phyloP scores from a whole-genome alignment of 2,113 vertebrate species.

The Aegotheles bennettii region DNA sequence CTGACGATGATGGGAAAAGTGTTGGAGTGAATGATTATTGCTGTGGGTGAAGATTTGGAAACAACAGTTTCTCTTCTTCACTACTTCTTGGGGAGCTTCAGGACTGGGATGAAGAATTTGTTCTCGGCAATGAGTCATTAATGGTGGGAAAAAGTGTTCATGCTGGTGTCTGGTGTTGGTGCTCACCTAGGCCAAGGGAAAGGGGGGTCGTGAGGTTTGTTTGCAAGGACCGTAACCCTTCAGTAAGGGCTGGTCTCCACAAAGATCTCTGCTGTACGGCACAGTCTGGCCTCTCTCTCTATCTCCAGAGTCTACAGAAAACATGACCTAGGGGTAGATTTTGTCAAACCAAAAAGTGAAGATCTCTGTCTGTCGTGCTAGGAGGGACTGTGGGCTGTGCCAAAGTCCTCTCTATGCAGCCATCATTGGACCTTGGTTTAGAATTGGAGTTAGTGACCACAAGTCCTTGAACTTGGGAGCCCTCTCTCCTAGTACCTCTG shows the following conservation, averaged over 20 bases:
- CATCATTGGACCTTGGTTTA: neutral
- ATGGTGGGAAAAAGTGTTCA: neutral
- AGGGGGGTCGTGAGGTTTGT: neutral
- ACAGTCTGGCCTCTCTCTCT: neutral
- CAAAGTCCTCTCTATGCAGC: accelerated
- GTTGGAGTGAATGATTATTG: neutral
- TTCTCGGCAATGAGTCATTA: neutral
- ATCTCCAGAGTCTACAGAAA: neutral
- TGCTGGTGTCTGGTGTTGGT: neutral
- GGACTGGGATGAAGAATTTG: neutral
- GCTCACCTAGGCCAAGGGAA: neutral
- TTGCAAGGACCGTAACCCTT: neutral
- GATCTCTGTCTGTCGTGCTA: neutral
- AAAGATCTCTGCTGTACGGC: too few species aligned
- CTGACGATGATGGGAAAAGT: neutral
- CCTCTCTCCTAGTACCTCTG: neutral
- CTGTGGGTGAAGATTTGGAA: neutral
- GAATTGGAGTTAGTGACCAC: neutral
- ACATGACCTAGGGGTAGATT: neutral
- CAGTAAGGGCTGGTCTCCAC: neutral
- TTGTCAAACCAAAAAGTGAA: neutral
- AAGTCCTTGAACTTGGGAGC: neutral
- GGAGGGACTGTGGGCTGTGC: neutral
- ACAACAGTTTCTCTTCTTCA: neutral
- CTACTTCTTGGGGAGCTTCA: neutral